Evolutionary conservation across 2,113 vertebrate genomes (phyloP).

Genomic region (Mobula birostris): DNA sequence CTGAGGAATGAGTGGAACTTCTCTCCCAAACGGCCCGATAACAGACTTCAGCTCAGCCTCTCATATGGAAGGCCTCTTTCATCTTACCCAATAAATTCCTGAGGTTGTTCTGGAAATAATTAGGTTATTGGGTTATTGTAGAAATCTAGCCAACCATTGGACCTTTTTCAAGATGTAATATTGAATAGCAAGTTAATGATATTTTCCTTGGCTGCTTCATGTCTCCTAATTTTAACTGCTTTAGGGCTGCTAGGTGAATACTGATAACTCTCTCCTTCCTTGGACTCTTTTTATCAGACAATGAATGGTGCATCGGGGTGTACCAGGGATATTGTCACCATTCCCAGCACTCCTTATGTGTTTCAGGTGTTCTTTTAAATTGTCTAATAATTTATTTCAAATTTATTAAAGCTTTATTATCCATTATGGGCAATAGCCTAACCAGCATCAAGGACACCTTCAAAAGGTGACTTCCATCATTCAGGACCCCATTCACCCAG

Average conservation of each 20-base stretch:
- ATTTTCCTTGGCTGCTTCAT: conserved; percentile 8
- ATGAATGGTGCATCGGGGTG: background rate
- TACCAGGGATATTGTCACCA: background rate
- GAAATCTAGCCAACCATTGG: background rate
- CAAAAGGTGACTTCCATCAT: too few relatives aligned
- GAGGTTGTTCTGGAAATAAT: conserved; percentile 30
- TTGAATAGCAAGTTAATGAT: conserved; percentile 2
- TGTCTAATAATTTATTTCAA: background rate
- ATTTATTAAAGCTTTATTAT: too few relatives aligned
- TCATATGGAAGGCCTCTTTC: background rate
- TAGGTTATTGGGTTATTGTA: conserved; percentile 21
- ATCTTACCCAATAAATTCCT: conserved; percentile 16
- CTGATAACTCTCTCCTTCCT: background rate
- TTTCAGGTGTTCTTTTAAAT: background rate
- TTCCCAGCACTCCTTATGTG: background rate
- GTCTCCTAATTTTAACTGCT: background rate
- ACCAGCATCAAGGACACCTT: too few relatives aligned
- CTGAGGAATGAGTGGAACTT: background rate
- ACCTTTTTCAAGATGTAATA: conserved; percentile 23
- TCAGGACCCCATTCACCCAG: too few relatives aligned
- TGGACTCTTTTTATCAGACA: too few relatives aligned
- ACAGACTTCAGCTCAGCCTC: background rate
- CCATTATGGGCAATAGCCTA: too few relatives aligned
- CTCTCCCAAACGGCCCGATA: background rate
- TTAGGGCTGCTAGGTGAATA: background rate